These are phyloP conservation scores for Xenopus borealis DNA, from an alignment of 2,113 vertebrate species.

Conservation along the genomic window DNA sequence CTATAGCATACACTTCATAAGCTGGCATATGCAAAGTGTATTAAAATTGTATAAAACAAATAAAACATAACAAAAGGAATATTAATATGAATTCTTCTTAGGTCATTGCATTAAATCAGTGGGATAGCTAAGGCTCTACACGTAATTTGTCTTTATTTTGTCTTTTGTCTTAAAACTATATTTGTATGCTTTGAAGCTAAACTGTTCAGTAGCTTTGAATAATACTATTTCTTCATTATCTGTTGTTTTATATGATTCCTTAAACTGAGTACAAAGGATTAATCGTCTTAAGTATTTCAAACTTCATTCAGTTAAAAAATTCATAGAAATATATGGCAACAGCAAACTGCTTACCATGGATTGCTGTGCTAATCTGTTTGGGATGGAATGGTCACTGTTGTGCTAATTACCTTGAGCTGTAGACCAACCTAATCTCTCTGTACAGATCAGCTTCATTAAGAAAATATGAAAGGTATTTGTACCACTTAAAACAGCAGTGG, in stretches of 20 bases:
- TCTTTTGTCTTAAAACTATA: neutral
- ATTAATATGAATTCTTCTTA: too few relatives aligned
- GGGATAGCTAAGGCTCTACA: neutral
- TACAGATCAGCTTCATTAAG: constrained; percentile 38
- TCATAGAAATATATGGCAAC: constrained; percentile 14
- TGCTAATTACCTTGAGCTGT: constrained; percentile 38
- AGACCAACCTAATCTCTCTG: constrained; percentile 33
- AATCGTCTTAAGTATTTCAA: constrained; percentile 42
- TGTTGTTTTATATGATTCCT: constrained; percentile 25
- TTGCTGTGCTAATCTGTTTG: constrained; percentile 38
- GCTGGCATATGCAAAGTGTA: too few relatives aligned
- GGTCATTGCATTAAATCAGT: too few relatives aligned
- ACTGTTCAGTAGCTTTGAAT: neutral
- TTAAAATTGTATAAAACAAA: too few relatives aligned
- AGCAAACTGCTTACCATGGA: constrained; percentile 22
- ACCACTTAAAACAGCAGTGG: constrained; percentile 18
- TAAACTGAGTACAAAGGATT: constrained; percentile 27
- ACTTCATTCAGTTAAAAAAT: constrained; percentile 24
- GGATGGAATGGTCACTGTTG: constrained; percentile 34
- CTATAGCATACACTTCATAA: too few relatives aligned
- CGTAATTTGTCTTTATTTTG: neutral
- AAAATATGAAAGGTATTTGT: constrained; percentile 20
- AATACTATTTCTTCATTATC: constrained; percentile 1
- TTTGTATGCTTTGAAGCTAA: constrained; percentile 18
- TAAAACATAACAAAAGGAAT: too few relatives aligned